Evolutionary conservation across 1,140 invertebrate species (phyloP).

Genomic region (Pseudoatta argentina): DNA sequence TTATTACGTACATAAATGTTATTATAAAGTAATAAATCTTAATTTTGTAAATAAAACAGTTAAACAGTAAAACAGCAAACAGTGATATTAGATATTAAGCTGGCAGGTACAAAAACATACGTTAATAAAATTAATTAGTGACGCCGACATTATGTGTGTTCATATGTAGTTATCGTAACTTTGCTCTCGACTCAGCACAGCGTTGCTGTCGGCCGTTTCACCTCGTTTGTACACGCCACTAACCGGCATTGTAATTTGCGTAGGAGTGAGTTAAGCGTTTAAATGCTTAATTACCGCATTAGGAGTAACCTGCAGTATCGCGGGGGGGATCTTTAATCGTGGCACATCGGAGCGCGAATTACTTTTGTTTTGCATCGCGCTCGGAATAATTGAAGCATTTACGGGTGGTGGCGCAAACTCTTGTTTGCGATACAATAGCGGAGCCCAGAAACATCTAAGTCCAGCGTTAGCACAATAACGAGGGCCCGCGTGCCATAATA

Average conservation of each 20-base stretch:
- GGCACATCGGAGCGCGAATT: conserved; percentile 58
- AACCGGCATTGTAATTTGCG: conserved; percentile 34
- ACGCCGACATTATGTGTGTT: conserved; percentile 5
- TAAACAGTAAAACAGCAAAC: neutral
- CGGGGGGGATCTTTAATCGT: conserved; percentile 47
- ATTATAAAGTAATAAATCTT: neutral
- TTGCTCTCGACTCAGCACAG: conserved; percentile 19
- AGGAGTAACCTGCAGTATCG: conserved; percentile 40
- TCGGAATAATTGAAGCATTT: conserved; percentile 56
- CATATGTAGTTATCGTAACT: conserved; percentile 19
- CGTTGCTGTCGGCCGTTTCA: conserved; percentile 34
- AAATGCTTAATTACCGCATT: conserved; percentile 63
- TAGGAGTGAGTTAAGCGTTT: conserved; percentile 58
- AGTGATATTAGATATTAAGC: neutral
- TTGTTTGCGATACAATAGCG: conserved; percentile 52
- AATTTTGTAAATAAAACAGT: neutral
- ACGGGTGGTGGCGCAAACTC: conserved; percentile 39
- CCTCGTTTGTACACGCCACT: conserved; percentile 29
- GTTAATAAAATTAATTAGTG: conserved; percentile 42
- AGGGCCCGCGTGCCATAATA: conserved; percentile 56
- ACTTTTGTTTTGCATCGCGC: conserved; percentile 55
- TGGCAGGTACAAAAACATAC: neutral
- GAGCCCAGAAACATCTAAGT: conserved; percentile 46
- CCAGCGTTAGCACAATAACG: conserved; percentile 53
- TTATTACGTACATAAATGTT: neutral